Evolutionary conservation across 1,140 invertebrate genomes (phyloP).

Genomic region (Eupristina koningsbergeri): DNA sequence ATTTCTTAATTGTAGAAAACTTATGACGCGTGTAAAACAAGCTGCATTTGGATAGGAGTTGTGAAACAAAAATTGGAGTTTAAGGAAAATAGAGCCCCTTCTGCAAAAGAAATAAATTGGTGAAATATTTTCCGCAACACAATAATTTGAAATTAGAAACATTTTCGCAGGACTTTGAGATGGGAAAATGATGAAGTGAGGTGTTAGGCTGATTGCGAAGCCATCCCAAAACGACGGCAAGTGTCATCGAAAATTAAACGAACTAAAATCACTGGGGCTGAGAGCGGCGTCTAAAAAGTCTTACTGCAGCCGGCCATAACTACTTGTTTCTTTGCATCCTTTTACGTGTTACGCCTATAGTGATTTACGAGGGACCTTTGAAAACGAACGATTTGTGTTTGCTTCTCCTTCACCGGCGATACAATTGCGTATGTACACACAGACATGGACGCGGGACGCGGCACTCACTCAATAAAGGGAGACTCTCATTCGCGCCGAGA

Average conservation of each 20-base stretch:
- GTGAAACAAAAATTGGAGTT: too few species aligned
- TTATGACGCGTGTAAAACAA: too few species aligned
- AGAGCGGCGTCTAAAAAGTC: slow-evolving; percentile 50
- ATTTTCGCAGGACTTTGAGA: too few species aligned
- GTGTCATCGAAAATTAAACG: slow-evolving; percentile 9
- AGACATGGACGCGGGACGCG: neutral
- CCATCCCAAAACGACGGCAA: neutral
- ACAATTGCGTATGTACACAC: slow-evolving; percentile 20
- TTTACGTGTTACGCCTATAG: slow-evolving; percentile 48
- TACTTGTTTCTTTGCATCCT: slow-evolving; percentile 50
- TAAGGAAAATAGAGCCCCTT: too few species aligned
- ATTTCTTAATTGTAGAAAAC: too few species aligned
- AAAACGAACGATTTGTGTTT: slow-evolving; percentile 41
- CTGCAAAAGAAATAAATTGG: too few species aligned
- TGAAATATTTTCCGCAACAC: too few species aligned
- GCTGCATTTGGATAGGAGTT: too few species aligned
- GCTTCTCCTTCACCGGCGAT: slow-evolving; percentile 36
- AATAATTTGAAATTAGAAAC: too few species aligned
- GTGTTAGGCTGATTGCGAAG: slow-evolving; percentile 4
- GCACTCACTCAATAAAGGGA: neutral
- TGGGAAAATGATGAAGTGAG: neutral
- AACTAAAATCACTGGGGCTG: neutral
- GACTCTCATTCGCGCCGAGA: neutral
- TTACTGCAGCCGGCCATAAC: slow-evolving; percentile 43
- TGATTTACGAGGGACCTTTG: slow-evolving; percentile 45